Percentiles rank a stretch among this genome's conserved stretches.
Conservation (phyloP, 2,113 vertebrate species). For the Platichthys flesus region DNA sequence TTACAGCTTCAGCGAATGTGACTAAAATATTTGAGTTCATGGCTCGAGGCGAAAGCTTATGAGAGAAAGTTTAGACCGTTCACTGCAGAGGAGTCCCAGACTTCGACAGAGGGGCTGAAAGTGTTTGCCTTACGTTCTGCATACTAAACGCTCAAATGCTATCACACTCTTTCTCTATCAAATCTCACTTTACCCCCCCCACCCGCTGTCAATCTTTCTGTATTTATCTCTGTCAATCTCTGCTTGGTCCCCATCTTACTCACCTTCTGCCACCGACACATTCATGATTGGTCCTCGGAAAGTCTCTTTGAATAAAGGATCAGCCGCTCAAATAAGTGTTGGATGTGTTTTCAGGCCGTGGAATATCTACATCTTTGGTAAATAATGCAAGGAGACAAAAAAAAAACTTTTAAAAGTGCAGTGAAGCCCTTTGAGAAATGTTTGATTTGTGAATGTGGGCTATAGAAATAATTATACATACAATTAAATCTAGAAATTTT, state of each 20-base stretch:
- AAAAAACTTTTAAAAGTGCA: too few relatives aligned
- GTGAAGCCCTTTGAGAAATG: too few relatives aligned
- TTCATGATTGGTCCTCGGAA: constrained; percentile 16
- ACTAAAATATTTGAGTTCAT: constrained; percentile 73
- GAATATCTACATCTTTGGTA: not conserved
- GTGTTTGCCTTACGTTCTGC: constrained; percentile 52
- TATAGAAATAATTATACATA: too few relatives aligned
- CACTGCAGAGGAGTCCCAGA: constrained; percentile 67
- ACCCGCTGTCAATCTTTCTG: not conserved
- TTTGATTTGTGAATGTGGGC: too few relatives aligned
- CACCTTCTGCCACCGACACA: constrained; percentile 21
- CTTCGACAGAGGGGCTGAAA: constrained; percentile 66
- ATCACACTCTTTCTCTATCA: constrained; percentile 55
- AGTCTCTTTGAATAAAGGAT: constrained; percentile 20
- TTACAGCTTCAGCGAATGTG: constrained; percentile 62
- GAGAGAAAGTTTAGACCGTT: constrained; percentile 73
- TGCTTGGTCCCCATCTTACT: not conserved
- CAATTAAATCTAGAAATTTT: too few relatives aligned
- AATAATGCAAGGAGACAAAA: too few relatives aligned
- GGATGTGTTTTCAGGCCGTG: constrained; percentile 24
- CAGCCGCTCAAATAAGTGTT: constrained; percentile 3
- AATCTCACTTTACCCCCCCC: constrained; percentile 26
- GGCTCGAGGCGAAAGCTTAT: constrained; percentile 71
- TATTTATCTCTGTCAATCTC: constrained; percentile 30
- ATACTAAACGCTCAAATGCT: constrained; percentile 52